Evolutionary conservation across 1,140 invertebrate species (phyloP).

Genomic region (Drosophila willistoni): DNA sequence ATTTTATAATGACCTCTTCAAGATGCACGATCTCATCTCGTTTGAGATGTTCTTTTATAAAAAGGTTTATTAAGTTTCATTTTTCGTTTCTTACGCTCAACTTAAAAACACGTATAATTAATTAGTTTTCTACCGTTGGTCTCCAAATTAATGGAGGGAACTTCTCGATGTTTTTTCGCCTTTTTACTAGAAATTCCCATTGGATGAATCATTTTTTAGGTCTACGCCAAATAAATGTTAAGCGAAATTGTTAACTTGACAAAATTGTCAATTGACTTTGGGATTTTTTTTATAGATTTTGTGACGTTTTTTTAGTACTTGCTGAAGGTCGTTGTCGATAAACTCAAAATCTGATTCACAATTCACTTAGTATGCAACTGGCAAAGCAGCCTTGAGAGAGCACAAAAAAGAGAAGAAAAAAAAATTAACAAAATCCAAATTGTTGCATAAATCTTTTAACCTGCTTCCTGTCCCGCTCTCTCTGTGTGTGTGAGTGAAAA

Average conservation of each 20-base stretch:
- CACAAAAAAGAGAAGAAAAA: conserved; percentile 37
- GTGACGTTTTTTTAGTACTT: conserved; percentile 62
- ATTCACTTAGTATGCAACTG: conserved; percentile 60
- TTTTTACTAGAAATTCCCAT: conserved; percentile 39
- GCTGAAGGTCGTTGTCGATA: conserved; percentile 69
- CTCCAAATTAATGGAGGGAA: conserved; percentile 34
- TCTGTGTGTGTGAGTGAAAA: conserved; percentile 34
- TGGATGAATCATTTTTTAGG: conserved; percentile 47
- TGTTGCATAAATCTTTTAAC: conserved; percentile 67
- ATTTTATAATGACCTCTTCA: conserved; percentile 44
- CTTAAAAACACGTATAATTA: conserved; percentile 20
- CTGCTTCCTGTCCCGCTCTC: conserved; percentile 48
- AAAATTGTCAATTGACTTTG: conserved; percentile 52
- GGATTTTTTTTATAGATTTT: conserved; percentile 22
- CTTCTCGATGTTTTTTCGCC: conserved; percentile 13
- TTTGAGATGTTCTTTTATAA: conserved; percentile 52
- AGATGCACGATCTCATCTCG: conserved; percentile 62
- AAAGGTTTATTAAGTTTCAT: conserved; percentile 44
- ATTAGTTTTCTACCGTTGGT: conserved; percentile 19
- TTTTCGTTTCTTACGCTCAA: conserved; percentile 33
- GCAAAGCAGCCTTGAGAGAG: conserved; percentile 62
- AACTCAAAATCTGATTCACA: conserved; percentile 63
- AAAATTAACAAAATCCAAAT: conserved; percentile 41
- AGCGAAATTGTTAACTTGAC: conserved; percentile 44
- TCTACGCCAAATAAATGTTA: conserved; percentile 53